Percentiles rank a stretch among this genome's conserved stretches.
These are phyloP conservation scores for Electrona antarctica DNA, from an alignment of 2,113 vertebrate genomes.

Conservation along the genomic window DNA sequence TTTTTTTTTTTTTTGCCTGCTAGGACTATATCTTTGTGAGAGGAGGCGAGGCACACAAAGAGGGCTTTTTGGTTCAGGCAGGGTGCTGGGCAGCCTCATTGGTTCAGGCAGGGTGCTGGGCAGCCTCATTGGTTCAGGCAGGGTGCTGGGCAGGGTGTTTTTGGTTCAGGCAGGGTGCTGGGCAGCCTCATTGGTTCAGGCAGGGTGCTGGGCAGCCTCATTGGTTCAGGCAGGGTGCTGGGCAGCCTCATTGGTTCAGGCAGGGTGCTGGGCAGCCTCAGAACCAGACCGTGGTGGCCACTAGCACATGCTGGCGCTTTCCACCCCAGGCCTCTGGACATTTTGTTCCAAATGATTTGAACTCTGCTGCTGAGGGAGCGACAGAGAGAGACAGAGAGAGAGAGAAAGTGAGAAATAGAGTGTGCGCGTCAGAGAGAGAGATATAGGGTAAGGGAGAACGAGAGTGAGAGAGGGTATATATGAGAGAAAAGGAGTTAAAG, in stretches of 20 bases:
- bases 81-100: slow-evolving; percentile 58
- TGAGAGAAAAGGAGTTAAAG: slow-evolving; percentile 12
- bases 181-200: slow-evolving; percentile 58
- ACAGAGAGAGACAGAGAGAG: slow-evolving; percentile 8
- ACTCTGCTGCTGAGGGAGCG: slow-evolving; percentile 55
- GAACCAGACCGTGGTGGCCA: slow-evolving; percentile 41
- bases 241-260: slow-evolving; percentile 57
- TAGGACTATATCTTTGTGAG: slow-evolving; percentile 62
- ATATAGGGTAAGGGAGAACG: slow-evolving; percentile 21
- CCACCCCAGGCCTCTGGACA: slow-evolving; percentile 74
- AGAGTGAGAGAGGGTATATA: slow-evolving; percentile 13
- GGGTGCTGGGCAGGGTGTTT: slow-evolving; percentile 61
- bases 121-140: slow-evolving; percentile 47
- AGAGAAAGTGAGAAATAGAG: slow-evolving; percentile 12
- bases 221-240: too few species aligned
- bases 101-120: slow-evolving; percentile 59
- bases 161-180: too few species aligned
- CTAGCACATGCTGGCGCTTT: slow-evolving; percentile 69
- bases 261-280: slow-evolving; percentile 56
- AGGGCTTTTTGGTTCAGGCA: slow-evolving; percentile 57
- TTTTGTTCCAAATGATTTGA: slow-evolving; percentile 82
- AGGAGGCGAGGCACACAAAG: slow-evolving; percentile 61
- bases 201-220: too few species aligned
- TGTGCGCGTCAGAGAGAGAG: slow-evolving; percentile 18
- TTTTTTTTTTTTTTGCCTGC: slow-evolving; percentile 27